phyloP scores from a whole-genome alignment of 2,113 vertebrate species.

The Macquaria ambigua region DNA sequence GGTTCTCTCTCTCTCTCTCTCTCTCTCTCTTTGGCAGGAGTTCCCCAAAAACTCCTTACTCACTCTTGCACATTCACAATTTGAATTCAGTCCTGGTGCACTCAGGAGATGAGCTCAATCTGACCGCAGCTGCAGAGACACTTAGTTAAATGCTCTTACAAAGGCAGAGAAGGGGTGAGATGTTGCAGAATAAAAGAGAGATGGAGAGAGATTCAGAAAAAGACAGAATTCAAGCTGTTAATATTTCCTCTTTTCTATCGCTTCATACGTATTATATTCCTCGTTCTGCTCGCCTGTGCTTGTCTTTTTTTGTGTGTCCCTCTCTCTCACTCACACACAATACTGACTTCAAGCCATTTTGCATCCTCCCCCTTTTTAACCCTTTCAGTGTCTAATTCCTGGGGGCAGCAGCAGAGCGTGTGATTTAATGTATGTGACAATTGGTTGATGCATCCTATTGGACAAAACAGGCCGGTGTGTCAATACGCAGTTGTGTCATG shows the following conservation, averaged over 20 bases:
- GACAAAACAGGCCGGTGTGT: constrained; percentile 6
- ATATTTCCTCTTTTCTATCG: background rate
- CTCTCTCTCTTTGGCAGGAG: constrained; percentile 32
- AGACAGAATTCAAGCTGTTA: background rate
- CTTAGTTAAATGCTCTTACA: background rate
- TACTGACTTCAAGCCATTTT: constrained; percentile 60
- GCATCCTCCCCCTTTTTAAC: constrained; percentile 74
- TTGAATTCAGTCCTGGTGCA: constrained; percentile 45
- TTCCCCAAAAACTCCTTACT: constrained; percentile 42
- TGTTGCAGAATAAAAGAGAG: background rate
- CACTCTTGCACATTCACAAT: constrained; percentile 24
- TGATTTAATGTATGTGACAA: constrained; percentile 58
- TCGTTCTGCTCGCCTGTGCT: constrained; percentile 27
- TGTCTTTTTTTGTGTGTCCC: constrained; percentile 14
- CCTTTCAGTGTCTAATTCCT: constrained; percentile 37
- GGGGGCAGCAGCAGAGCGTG: constrained; percentile 38
- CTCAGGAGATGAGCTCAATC: constrained; percentile 37
- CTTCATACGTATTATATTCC: constrained; percentile 28
- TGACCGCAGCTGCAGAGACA: constrained; percentile 44
- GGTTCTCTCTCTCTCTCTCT: constrained; percentile 12
- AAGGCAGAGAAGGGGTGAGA: constrained; percentile 3
- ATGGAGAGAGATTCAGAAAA: constrained; percentile 24
- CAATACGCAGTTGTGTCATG: constrained; percentile 16
- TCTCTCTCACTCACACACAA: constrained; percentile 18
- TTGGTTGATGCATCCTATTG: constrained; percentile 35